phyloP scores from a whole-genome alignment of 2,888 invertebrate species.

The Leptogaster cylindrica region DNA sequence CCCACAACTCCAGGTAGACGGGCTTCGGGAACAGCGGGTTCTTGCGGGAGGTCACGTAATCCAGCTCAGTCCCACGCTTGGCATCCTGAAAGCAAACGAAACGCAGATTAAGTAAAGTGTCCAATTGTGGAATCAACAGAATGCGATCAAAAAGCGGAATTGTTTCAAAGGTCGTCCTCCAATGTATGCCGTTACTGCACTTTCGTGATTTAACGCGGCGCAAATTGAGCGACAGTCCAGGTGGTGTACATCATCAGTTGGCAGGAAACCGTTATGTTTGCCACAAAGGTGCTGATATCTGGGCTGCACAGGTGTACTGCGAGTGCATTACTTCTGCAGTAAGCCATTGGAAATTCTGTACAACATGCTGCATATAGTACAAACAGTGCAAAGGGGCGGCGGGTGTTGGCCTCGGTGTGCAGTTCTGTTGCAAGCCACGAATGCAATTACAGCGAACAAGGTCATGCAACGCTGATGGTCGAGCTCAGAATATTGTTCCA shows the following conservation, averaged over 20 bases:
- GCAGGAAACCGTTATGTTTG: constrained; percentile 8
- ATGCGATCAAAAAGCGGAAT: constrained; percentile 7
- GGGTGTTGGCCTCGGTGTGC: neutral
- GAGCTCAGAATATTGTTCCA: neutral
- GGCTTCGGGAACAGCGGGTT: constrained; percentile 79
- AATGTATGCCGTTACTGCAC: neutral
- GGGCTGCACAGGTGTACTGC: constrained; percentile 7
- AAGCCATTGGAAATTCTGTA: neutral
- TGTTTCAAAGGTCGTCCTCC: constrained; percentile 18
- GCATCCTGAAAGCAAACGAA: constrained; percentile 68
- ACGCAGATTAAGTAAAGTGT: neutral
- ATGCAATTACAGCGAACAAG: constrained; percentile 2
- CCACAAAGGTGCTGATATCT: constrained; percentile 3
- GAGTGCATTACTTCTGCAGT: neutral
- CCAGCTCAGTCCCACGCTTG: constrained; percentile 80
- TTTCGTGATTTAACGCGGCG: neutral
- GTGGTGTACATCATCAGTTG: constrained; percentile 19
- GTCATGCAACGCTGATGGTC: neutral
- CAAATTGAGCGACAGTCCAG: neutral
- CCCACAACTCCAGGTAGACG: constrained; percentile 84
- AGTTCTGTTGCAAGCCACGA: neutral
- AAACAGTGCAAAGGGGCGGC: too few relatives aligned
- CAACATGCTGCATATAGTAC: neutral
- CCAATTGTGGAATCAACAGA: neutral
- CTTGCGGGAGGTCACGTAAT: constrained; percentile 80